Conservation (phyloP, 2,888 invertebrate genomes). For the Marasmarcha lunaedactyla region DNA sequence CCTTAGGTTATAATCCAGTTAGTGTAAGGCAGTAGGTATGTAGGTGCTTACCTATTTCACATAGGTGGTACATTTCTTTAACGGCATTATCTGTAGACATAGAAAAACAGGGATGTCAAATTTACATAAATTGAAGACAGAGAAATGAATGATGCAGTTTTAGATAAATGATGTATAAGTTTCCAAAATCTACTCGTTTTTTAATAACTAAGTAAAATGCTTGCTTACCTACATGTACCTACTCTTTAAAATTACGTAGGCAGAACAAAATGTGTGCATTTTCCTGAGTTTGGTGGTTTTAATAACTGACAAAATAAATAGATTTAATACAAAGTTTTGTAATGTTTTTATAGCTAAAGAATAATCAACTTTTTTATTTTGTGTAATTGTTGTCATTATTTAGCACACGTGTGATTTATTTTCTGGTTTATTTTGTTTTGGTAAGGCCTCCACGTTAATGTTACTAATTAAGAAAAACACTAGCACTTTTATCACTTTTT, state of each 20-base stretch:
- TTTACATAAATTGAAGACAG: no score
- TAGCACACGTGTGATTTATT: no score
- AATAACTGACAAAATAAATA: no score
- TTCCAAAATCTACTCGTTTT: background rate
- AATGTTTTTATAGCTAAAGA: no score
- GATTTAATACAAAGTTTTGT: no score
- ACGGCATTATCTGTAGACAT: background rate
- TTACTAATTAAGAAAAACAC: no score
- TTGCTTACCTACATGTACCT: background rate
- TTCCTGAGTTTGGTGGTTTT: background rate
- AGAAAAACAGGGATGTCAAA: background rate
- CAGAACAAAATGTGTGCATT: background rate
- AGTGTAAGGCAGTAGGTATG: background rate
- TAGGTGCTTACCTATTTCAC: constrained; percentile 1
- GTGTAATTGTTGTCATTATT: no score
- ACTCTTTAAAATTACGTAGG: background rate
- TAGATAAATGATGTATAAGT: background rate
- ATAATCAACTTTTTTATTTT: no score
- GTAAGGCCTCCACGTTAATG: no score
- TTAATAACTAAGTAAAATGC: background rate
- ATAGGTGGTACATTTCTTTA: background rate
- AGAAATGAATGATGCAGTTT: no score
- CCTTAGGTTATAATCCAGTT: constrained; percentile 1
- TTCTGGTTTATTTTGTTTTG: no score
- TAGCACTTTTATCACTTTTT: no score